Evolutionary conservation across 1,140 invertebrate genomes (phyloP).

Genomic region (Drosophila repleta): DNA sequence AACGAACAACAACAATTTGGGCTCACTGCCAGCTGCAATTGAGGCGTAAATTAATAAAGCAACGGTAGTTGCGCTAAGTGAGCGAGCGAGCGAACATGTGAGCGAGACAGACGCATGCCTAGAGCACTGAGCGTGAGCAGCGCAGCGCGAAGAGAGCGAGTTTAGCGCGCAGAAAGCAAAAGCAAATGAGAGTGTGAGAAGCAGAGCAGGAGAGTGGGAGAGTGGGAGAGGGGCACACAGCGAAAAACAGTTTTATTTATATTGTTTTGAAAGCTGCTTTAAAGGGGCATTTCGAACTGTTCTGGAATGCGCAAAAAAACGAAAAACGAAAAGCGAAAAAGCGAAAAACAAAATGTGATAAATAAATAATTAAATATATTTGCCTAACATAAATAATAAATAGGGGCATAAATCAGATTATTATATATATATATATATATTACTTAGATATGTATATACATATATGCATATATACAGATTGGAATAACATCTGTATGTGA

Average conservation of each 20-base stretch:
- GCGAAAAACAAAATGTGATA: no score
- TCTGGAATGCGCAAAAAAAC: no score
- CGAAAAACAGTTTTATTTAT: background rate
- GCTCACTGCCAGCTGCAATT: constrained; percentile 29
- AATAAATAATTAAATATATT: no score
- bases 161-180: background rate
- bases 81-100: background rate
- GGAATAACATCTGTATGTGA: background rate
- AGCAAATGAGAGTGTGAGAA: background rate
- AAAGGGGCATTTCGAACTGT: no score
- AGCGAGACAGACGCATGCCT: background rate
- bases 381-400: no score
- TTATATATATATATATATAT: no score
- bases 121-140: constrained; percentile 10
- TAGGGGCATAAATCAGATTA: no score
- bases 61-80: constrained; percentile 22
- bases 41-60: constrained; percentile 14
- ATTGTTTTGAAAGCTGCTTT: no score
- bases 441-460: background rate
- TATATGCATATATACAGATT: background rate
- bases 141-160: constrained; percentile 5
- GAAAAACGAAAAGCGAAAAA: no score
- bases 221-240: background rate
- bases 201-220: no score
- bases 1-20: constrained; percentile 30